Evolutionary conservation across 2,113 vertebrate species (phyloP).

Genomic region (Podilymbus podiceps): DNA sequence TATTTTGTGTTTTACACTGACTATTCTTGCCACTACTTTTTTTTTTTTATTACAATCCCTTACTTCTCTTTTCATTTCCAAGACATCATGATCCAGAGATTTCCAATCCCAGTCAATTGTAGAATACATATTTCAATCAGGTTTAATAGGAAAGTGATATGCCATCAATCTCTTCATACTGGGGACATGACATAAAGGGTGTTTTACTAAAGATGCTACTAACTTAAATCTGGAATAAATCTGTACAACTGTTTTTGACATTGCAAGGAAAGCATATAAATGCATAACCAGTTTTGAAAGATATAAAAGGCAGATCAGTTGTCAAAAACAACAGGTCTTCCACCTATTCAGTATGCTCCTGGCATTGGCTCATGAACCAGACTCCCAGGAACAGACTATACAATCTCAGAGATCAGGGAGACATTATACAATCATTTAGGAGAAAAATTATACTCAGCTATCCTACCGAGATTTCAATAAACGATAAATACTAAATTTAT

Average conservation of each 20-base stretch:
- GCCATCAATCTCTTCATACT: background rate
- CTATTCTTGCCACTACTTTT: background rate
- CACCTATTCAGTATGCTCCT: background rate
- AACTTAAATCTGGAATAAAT: background rate
- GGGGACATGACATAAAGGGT: background rate
- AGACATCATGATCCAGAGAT: background rate
- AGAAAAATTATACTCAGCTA: background rate
- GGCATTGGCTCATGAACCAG: background rate
- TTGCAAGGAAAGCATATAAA: background rate
- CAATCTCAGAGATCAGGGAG: background rate
- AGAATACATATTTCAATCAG: background rate
- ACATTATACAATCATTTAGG: background rate
- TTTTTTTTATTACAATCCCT: background rate
- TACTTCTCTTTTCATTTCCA: background rate
- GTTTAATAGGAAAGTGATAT: background rate
- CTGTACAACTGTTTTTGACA: background rate
- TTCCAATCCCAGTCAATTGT: background rate
- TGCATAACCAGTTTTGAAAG: background rate
- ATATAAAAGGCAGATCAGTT: background rate
- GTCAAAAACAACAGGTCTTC: background rate
- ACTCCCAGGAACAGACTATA: background rate
- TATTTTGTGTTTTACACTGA: background rate
- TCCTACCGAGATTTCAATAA: background rate
- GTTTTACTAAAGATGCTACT: background rate
- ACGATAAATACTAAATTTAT: background rate